Percentiles rank a stretch among this genome's conserved stretches.
Evolutionary conservation across 2,797 vertebrate species (phyloP).

Genomic region (Delichon dasypus): DNA sequence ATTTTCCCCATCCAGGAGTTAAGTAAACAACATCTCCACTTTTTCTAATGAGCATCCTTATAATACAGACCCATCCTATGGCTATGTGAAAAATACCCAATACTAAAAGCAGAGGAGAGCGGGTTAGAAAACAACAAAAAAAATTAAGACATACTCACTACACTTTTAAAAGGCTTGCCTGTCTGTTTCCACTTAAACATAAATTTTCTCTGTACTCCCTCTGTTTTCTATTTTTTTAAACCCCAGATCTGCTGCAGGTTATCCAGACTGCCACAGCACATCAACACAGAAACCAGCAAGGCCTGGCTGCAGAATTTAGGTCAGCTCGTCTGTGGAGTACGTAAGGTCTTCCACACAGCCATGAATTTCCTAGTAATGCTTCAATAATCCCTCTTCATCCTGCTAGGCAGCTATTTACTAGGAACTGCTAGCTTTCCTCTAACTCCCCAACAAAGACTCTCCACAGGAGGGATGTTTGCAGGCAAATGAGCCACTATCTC

Average conservation of each 20-base stretch:
- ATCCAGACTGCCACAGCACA: slow-evolving; percentile 23
- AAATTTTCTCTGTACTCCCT: background rate
- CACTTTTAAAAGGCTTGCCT: background rate
- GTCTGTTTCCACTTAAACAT: background rate
- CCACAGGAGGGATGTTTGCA: slow-evolving; percentile 38
- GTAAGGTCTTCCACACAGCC: slow-evolving; percentile 27
- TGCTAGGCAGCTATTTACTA: slow-evolving; percentile 16
- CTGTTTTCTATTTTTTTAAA: background rate
- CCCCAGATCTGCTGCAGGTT: background rate
- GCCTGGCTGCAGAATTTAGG: slow-evolving; percentile 51
- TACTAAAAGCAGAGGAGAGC: background rate
- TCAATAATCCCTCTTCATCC: slow-evolving; percentile 55
- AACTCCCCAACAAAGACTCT: slow-evolving; percentile 22
- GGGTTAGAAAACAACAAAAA: background rate
- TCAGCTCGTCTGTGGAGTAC: slow-evolving; percentile 50
- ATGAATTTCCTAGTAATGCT: slow-evolving; percentile 51
- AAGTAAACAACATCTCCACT: background rate
- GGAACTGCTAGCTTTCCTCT: background rate
- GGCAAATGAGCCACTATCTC: background rate
- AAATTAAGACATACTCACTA: background rate
- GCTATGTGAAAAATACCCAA: background rate
- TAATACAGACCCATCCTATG: background rate
- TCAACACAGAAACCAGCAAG: background rate
- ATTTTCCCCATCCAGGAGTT: background rate
- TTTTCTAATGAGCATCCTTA: background rate